phyloP scores from a whole-genome alignment of 2,888 invertebrate species.

The Cantharis nigra region DNA sequence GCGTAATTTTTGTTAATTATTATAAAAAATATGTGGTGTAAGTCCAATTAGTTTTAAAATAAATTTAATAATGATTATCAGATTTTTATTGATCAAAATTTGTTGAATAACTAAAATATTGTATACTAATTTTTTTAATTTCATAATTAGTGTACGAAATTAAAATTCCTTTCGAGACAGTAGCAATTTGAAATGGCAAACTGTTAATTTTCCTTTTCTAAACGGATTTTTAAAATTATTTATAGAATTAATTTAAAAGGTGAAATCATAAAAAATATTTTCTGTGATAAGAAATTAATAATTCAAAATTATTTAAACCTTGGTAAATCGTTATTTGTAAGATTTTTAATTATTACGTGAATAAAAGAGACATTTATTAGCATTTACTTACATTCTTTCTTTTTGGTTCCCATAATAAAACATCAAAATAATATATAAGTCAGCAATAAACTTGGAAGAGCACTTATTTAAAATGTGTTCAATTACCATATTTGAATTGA shows the following conservation, averaged over 20 bases:
- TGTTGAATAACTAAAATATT: neutral
- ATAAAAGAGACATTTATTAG: neutral
- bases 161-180: neutral
- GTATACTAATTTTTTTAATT: neutral
- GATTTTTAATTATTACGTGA: neutral
- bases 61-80: neutral
- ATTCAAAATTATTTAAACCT: too few species aligned
- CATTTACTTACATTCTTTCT: neutral
- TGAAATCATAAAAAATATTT: neutral
- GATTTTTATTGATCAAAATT: neutral
- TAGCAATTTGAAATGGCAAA: neutral
- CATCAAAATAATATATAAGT: neutral
- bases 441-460: neutral
- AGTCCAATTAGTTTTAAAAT: neutral
- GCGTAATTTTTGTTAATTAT: neutral
- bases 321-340: neutral
- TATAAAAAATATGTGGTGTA: neutral
- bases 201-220: neutral
- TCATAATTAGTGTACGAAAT: neutral
- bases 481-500: neutral
- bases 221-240: neutral
- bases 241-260: neutral
- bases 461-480: neutral
- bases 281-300: neutral
- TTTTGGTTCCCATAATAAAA: neutral